Base-by-base conservation (phyloP, 2,888 invertebrate genomes). In the Syrphus vitripennis region DNA sequence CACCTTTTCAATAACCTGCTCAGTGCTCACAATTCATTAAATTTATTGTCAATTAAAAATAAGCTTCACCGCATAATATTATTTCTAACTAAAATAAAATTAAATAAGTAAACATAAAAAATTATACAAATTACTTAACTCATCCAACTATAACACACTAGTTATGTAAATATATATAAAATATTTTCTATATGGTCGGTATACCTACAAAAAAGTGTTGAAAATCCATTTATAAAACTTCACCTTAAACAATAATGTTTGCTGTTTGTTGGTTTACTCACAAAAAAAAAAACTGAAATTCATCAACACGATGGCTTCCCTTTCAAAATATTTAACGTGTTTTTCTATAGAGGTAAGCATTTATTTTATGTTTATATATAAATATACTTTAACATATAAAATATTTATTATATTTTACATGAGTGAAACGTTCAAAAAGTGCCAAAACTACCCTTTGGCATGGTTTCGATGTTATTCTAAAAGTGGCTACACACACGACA, bases 141-240 rank as follows among this genome's bases (percentile, higher is more conserved):
- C n/a, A n/a, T n/a, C n/a, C n/a, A n/a, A n/a, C n/a, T n/a, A n/a
- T n/a, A n/a, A n/a, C n/a, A n/a, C n/a, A n/a, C n/a, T n/a, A n/a
- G n/a, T n/a, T n/a, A n/a, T n/a, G n/a, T n/a, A n/a, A n/a, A n/a
- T n/a, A n/a, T n/a, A n/a, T n/a, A n/a, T n/a, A n/a, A n/a, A n/a
- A n/a, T n/a, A n/a, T n/a, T n/a, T n/a, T n/a, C n/a, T n/a, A n/a
- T n/a, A n/a, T n/a, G n/a, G n/a, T n/a, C n/a, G n/a, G n/a, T n/a
- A n/a, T n/a, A n/a, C n/a, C n/a, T n/a, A n/a, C n/a, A 34, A 48
- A 45, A 57, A 57, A 48, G 71, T 80, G 71, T 77, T 76, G n/a
- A 69, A 81, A 77, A 76, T 70, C 55, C 48, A 80, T 72, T 67
- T 59, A 75, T 45, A 71, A 80, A 84, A 84, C 55, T 81, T 67